Conservation (phyloP, 2,888 invertebrate species). For the Biston betularia region DNA sequence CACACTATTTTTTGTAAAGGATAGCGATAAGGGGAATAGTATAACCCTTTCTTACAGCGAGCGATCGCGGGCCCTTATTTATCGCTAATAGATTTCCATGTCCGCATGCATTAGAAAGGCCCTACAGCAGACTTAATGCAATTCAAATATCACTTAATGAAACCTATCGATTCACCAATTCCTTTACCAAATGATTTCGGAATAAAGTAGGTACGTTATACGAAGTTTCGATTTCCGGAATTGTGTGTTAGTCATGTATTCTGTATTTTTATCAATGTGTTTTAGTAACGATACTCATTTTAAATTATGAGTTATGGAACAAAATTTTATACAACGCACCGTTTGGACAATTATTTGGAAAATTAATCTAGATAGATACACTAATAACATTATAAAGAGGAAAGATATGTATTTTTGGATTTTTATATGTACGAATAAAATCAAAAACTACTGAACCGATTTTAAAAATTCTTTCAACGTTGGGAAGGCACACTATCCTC, state of each 20-base stretch:
- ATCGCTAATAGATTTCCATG: conserved; percentile 81
- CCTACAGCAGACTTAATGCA: conserved; percentile 58
- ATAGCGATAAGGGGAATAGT: conserved; percentile 81
- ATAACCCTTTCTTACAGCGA: conserved; percentile 82
- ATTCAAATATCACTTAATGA: conserved; percentile 49
- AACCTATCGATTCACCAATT: conserved; percentile 13
- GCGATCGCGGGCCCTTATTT: conserved; percentile 80
- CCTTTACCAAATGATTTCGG: neutral
- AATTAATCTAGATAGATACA: too few relatives aligned
- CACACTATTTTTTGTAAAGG: conserved; percentile 82
- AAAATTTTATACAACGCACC: too few relatives aligned
- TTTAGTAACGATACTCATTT: too few relatives aligned
- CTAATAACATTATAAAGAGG: too few relatives aligned
- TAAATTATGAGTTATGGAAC: too few relatives aligned
- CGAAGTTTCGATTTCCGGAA: neutral
- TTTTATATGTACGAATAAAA: too few relatives aligned
- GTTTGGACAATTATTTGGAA: too few relatives aligned
- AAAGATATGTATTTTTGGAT: too few relatives aligned
- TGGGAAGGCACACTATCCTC: too few relatives aligned
- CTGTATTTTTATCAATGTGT: neutral
- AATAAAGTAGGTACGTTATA: neutral
- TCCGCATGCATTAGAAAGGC: conserved; percentile 72
- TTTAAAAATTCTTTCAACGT: too few relatives aligned
- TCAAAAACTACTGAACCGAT: too few relatives aligned
- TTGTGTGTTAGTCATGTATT: neutral